Evolutionary conservation across 1,140 invertebrate species (phyloP), one percentile per base, ranked within the genome.

Genomic region (Macrotrachela quadricornifera): DNA sequence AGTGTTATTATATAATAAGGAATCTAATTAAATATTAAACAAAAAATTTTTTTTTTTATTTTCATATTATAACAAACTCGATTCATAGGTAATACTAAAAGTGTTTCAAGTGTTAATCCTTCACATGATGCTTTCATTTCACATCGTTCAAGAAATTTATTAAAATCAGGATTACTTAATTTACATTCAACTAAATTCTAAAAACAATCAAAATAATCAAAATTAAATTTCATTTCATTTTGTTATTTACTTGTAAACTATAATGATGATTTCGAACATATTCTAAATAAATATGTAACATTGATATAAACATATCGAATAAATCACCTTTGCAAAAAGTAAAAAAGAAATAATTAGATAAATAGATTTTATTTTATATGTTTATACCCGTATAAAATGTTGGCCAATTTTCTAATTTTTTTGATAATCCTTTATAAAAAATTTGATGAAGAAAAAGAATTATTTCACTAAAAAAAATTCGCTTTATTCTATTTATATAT

Each of bases 121-220:
- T 30, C 21, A 30, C 21, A 30, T 30, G 21, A 2, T 4, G 21
- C 3, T 30, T 30, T 30, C 21, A 30, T 30, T 30, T 30, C 21
- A 41, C 88, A 73, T 9, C 84, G 70, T 53, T 79, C 77, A 30
- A 91, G 73, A n/a, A 90, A 71, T 9, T 77, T 76, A 8, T 79
- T 78, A 68, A 92, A 91, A 44, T 79, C 77, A 16, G 78, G 71
- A 10, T 44, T 49, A 57, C 75, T 75, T 69, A 87, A 84, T 67
- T 91, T 92, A 65, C 85, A 90, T 66, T 90, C 85, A 0, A 85
- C 86, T 43, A 91, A 74, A 3, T 90, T 85, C 72, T 91, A 83
- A 30, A 30, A 4, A 30, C 3, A 30, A 30, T 4, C 21, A 30
- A 4, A 30, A 30, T 4, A 30, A 4, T 4, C 21, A 30, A 30